Evolutionary conservation across 2,888 invertebrate genomes (phyloP).

Genomic region (Teleogryllus oceanicus): DNA sequence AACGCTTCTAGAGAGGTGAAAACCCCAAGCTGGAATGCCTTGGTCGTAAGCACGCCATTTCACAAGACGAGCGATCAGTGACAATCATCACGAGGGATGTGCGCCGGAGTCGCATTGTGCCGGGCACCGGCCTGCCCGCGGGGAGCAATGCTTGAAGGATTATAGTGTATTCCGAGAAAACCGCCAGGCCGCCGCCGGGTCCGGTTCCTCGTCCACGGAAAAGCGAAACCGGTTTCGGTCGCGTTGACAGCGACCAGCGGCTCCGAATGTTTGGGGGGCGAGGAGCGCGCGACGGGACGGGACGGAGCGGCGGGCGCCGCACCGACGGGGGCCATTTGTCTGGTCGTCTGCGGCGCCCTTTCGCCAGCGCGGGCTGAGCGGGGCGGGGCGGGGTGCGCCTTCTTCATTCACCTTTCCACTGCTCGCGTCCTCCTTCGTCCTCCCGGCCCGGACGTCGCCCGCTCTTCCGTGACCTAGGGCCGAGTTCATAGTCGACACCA

Average conservation of each 20-base stretch:
- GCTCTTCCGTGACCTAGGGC: no score
- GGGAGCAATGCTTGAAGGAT: no score
- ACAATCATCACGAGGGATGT: no score
- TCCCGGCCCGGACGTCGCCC: background rate
- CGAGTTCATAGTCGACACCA: no score
- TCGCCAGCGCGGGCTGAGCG: background rate
- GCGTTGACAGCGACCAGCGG: background rate
- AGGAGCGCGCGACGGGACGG: background rate
- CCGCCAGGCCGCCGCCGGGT: background rate
- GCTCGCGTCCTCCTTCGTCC: background rate
- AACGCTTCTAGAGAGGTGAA: no score
- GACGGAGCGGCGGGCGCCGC: background rate
- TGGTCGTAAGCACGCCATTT: no score
- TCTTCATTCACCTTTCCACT: background rate
- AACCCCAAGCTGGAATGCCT: no score
- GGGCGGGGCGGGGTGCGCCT: background rate
- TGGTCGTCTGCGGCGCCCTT: background rate
- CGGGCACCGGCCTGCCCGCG: no score
- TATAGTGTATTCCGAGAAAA: background rate
- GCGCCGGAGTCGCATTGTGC: no score
- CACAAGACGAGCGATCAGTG: no score
- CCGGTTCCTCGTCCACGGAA: background rate
- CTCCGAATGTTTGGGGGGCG: constrained; percentile 6
- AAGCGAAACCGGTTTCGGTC: constrained; percentile 3
- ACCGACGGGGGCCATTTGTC: background rate